These are phyloP conservation scores for Achroia grisella DNA, from an alignment of 1,140 invertebrate genomes.

Conservation along the genomic window DNA sequence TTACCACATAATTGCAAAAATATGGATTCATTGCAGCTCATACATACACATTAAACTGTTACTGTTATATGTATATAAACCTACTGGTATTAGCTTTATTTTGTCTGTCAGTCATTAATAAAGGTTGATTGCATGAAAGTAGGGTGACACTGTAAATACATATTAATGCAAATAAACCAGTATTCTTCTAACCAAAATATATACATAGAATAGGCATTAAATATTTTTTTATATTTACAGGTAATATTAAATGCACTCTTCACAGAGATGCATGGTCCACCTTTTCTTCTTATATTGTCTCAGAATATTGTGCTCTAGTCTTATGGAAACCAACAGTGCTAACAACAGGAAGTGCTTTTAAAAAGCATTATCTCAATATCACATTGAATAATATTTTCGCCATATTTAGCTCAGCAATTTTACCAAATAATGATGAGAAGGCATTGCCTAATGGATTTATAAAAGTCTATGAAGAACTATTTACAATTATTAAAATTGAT, in stretches of 20 bases:
- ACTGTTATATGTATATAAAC: too few relatives aligned
- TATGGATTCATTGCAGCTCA: not conserved
- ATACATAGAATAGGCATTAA: too few relatives aligned
- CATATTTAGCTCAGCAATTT: constrained; percentile 44
- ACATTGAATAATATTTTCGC: constrained; percentile 52
- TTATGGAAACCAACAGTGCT: constrained; percentile 51
- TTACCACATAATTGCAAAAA: too few relatives aligned
- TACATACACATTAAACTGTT: not conserved
- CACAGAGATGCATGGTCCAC: constrained; percentile 61
- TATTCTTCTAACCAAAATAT: too few relatives aligned
- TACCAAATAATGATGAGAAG: constrained; percentile 24
- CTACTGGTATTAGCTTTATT: too few relatives aligned
- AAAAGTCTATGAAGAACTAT: constrained; percentile 35
- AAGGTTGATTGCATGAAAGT: too few relatives aligned
- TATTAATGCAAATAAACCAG: too few relatives aligned
- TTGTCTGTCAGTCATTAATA: too few relatives aligned
- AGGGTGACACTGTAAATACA: too few relatives aligned
- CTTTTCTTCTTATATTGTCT: constrained; percentile 52
- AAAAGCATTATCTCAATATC: constrained; percentile 63
- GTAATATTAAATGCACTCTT: constrained; percentile 56
- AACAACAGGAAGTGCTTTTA: constrained; percentile 56
- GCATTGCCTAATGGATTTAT: constrained; percentile 38
- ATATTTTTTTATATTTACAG: constrained; percentile 30
- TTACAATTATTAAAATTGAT: constrained; percentile 43
- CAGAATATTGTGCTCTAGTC: constrained; percentile 49